Evolutionary conservation across 2,113 vertebrate genomes (phyloP), one percentile per base, ranked within the genome.

Genomic region (Fulmarus glacialis): DNA sequence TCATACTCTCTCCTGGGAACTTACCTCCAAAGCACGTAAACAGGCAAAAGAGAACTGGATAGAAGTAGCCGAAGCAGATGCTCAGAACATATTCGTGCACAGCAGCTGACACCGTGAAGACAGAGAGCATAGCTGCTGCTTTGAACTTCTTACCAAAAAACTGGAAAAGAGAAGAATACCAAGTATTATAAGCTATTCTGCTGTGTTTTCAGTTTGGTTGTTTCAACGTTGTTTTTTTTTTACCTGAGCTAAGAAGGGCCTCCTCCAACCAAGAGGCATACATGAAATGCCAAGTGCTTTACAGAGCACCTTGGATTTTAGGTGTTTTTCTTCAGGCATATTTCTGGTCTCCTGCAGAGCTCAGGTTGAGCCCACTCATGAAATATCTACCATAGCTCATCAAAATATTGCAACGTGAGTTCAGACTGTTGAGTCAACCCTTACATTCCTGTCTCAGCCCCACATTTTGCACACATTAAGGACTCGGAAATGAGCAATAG

Each of bases 11-110:
- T n/a, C 74, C 74, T 47, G 38, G 45, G 38, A 34, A 98, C 99
- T 99, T 98, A 99, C 99, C 98, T 98, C 99, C 99, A 96, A 99
- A 99, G 96, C 99, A 99, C 97, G 99, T 98, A 67, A 99, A 99
- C 95, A 99, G 98, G 95, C 98, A 99, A 52, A 99, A 99, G 93
- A 99, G 98, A 60, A 99, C 99, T 1, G 99, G 99, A 68, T 99
- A 99, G 97, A 99, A 99, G 97, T 98, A 99, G 55, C 98, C 99
- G 13, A 99, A 98, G 97, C 99, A 99, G 95, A 99, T 73, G n/a
- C 98, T 98, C 55, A 99, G 93, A 89, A 98, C 98, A 10, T 99
- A 99, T 29, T 99, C 99, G 0, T 99, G 99, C 55, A 99, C 99
- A 16, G 99, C 97, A 8, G 99, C 99, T 21, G 99, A 99, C 18